Conservation (phyloP, 2,113 vertebrate species). For the Dicerorhinus sumatrensis region DNA sequence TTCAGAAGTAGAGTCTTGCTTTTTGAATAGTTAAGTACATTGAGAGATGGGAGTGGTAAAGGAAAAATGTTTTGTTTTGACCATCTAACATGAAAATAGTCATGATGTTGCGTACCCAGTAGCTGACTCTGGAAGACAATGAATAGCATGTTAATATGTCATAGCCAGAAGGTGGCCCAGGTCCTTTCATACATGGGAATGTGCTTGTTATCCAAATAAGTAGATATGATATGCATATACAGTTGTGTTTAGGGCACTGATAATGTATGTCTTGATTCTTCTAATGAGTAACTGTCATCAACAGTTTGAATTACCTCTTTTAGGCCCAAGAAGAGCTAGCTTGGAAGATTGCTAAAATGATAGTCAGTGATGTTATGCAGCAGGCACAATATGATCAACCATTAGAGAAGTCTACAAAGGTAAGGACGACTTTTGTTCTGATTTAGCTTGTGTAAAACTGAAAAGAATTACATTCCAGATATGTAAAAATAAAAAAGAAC, state of each 20-base stretch:
- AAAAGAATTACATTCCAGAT: background rate
- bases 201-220: background rate
- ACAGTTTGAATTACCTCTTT: constrained; percentile 57
- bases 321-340: constrained; percentile 99
- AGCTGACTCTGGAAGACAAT: background rate
- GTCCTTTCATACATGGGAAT: background rate
- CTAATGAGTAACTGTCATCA: constrained; percentile 4
- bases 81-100: constrained; percentile 4
- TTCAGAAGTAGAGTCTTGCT: background rate
- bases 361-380: constrained; percentile 97
- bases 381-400: constrained; percentile 93
- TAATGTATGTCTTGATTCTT: background rate
- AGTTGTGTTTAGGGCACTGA: constrained; percentile 7
- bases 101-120: background rate
- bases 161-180: background rate
- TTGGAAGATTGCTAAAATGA: constrained; percentile 99
- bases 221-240: background rate
- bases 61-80: constrained; percentile 32
- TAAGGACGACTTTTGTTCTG: constrained; percentile 72
- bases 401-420: constrained; percentile 91
- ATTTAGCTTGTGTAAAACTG: background rate
- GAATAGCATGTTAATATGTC: background rate
- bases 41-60: background rate
- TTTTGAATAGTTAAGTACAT: background rate
- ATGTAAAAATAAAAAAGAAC: background rate